A percentile compares a stretch with the other conserved stretches of the same genome.
These are phyloP conservation scores for Pseudopodoces humilis DNA, from an alignment of 2,113 vertebrate genomes.

Conservation along the genomic window DNA sequence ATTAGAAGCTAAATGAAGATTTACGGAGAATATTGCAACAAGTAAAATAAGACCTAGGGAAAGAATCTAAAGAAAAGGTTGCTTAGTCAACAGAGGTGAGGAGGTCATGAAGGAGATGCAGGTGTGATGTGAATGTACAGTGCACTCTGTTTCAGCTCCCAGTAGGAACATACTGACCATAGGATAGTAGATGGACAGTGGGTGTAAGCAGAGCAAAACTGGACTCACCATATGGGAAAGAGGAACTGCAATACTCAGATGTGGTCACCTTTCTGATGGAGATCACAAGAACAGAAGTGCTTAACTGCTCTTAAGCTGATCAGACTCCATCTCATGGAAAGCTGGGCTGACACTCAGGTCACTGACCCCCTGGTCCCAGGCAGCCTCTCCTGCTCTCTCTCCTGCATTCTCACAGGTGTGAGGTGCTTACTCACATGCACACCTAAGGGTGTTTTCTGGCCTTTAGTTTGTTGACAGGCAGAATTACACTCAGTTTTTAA, in stretches of 20 bases:
- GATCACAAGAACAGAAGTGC: neutral
- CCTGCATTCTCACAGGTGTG: neutral
- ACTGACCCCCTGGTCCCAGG: neutral
- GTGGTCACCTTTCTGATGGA: neutral
- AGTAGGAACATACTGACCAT: neutral
- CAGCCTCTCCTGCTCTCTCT: neutral
- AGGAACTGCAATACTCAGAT: neutral
- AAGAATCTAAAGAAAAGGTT: neutral
- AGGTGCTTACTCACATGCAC: neutral
- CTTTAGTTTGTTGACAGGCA: neutral
- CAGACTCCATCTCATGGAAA: neutral
- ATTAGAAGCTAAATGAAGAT: neutral
- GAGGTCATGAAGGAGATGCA: neutral
- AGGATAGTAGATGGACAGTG: neutral
- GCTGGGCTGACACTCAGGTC: neutral
- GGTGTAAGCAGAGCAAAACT: neutral
- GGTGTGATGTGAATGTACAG: neutral
- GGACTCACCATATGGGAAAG: accelerated
- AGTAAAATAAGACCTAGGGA: neutral
- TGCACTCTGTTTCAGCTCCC: neutral
- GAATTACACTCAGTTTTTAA: neutral
- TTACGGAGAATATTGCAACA: neutral
- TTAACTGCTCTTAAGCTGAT: neutral
- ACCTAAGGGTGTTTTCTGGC: neutral
- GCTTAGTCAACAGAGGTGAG: neutral